A percentile compares a stretch with the other conserved stretches of the same genome.
Evolutionary conservation across 2,888 invertebrate species (phyloP).

Genomic region (Orthosia gothica): DNA sequence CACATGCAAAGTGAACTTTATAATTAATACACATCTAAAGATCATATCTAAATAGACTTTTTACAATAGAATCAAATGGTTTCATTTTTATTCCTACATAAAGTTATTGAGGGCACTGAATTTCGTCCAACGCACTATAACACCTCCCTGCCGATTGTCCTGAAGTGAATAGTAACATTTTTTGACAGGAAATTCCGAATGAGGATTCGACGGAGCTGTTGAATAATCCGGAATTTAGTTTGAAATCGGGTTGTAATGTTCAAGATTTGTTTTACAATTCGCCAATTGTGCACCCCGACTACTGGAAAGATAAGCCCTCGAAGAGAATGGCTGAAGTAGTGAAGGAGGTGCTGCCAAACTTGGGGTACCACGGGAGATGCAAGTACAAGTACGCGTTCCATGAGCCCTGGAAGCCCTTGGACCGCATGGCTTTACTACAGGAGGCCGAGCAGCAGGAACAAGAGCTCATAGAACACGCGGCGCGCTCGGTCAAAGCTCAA

Average conservation of each 20-base stretch:
- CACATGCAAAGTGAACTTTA: conserved; percentile 17
- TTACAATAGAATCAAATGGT: conserved; percentile 43
- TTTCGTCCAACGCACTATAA: conserved; percentile 88
- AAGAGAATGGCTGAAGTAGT: conserved; percentile 67
- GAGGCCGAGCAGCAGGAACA: conserved; percentile 82
- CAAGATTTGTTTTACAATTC: conserved; percentile 82
- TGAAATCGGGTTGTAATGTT: conserved; percentile 58
- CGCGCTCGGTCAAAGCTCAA: conserved; percentile 56
- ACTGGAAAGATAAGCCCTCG: conserved; percentile 79
- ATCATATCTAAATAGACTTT: conserved; percentile 46
- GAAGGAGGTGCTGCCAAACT: conserved; percentile 74
- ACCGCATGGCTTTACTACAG: conserved; percentile 81
- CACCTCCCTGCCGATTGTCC: conserved; percentile 55
- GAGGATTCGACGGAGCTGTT: conserved; percentile 75
- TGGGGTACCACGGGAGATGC: conserved; percentile 85
- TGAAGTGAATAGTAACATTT: conserved; percentile 77
- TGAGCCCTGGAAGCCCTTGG: conserved; percentile 87
- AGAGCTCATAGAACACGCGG: conserved; percentile 49
- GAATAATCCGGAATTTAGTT: conserved; percentile 66
- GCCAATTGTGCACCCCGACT: conserved; percentile 83
- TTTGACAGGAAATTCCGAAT: conserved; percentile 83
- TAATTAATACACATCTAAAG: conserved; percentile 44
- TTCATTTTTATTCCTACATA: conserved; percentile 56
- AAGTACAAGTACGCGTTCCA: conserved; percentile 88
- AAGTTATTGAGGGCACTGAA: conserved; percentile 40